Percentiles rank a stretch among this genome's conserved stretches.
Conservation (phyloP, 1,140 invertebrate genomes). For the Drosophila neocordata region DNA sequence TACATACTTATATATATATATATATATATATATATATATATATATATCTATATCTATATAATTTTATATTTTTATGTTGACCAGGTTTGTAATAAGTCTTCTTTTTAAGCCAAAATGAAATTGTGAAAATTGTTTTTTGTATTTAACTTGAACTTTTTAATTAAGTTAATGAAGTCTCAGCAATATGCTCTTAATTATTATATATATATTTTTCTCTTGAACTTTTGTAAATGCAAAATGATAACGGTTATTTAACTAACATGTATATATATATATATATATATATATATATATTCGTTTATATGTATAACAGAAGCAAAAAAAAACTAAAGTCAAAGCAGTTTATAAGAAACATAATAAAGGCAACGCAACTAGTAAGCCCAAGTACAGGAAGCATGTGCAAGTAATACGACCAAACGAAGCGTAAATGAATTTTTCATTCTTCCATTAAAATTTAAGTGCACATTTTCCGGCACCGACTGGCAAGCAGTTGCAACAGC, state of each 20-base stretch:
- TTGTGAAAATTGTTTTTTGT: constrained; percentile 5
- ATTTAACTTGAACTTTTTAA: constrained; percentile 10
- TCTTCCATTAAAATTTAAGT: constrained; percentile 81
- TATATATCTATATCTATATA: no score
- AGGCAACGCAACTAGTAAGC: constrained; percentile 50
- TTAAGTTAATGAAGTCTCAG: constrained; percentile 3
- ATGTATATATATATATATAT: constrained; percentile 26
- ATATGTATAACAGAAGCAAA: background rate
- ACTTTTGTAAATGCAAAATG: background rate
- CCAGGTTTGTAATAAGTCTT: background rate
- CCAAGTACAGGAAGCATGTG: constrained; percentile 67
- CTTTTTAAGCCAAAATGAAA: constrained; percentile 18
- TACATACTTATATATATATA: no score
- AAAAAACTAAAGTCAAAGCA: constrained; percentile 12
- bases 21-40: no score
- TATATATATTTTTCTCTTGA: background rate
- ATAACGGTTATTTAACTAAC: background rate
- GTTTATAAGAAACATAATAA: constrained; percentile 12
- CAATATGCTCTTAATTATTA: no score
- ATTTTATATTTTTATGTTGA: background rate
- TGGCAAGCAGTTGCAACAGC: constrained; percentile 56
- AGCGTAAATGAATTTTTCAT: constrained; percentile 82
- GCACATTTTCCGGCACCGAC: constrained; percentile 77
- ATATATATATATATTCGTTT: background rate
- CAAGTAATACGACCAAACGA: constrained; percentile 67